phyloP scores from a whole-genome alignment of 2,888 invertebrate species.

The Malthinus seriepunctatus region DNA sequence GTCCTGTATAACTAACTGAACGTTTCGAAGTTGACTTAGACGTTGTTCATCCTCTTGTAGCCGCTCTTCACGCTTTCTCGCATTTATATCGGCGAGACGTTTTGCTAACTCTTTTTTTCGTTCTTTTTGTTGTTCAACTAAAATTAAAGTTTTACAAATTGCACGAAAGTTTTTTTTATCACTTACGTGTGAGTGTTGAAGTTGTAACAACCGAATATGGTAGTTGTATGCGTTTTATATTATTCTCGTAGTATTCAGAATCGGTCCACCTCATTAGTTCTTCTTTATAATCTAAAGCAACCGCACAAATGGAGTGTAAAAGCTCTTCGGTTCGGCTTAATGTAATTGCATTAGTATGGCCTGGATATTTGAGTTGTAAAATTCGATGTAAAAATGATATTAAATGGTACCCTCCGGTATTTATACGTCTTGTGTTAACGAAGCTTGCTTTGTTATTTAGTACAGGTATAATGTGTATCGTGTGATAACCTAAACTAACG shows the following conservation, averaged over 20 bases:
- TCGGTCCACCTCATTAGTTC: conserved; percentile 82
- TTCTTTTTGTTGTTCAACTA: conserved; percentile 83
- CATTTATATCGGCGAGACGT: conserved; percentile 86
- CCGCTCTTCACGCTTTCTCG: conserved; percentile 84
- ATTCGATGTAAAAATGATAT: conserved; percentile 83
- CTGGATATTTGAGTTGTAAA: conserved; percentile 91
- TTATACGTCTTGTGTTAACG: conserved; percentile 76
- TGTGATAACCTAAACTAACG: conserved; percentile 84
- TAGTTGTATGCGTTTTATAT: conserved; percentile 84
- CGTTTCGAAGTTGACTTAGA: conserved; percentile 72
- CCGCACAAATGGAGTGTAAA: conserved; percentile 76
- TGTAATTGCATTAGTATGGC: conserved; percentile 85
- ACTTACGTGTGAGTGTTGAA: conserved; percentile 65
- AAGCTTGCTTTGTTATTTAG: conserved; percentile 71
- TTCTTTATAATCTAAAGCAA: conserved; percentile 78
- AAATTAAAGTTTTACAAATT: conserved; percentile 7
- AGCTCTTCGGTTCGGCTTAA: conserved; percentile 86
- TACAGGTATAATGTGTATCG: conserved; percentile 86
- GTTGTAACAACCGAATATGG: conserved; percentile 72
- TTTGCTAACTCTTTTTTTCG: conserved; percentile 83
- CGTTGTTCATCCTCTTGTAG: conserved; percentile 88
- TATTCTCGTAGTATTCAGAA: conserved; percentile 77
- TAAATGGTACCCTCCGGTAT: conserved; percentile 86
- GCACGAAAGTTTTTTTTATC: neutral
- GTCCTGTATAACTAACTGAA: conserved; percentile 78